These are phyloP conservation scores for Calameuta filiformis DNA, from an alignment of 2,888 invertebrate species.

Conservation along the genomic window DNA sequence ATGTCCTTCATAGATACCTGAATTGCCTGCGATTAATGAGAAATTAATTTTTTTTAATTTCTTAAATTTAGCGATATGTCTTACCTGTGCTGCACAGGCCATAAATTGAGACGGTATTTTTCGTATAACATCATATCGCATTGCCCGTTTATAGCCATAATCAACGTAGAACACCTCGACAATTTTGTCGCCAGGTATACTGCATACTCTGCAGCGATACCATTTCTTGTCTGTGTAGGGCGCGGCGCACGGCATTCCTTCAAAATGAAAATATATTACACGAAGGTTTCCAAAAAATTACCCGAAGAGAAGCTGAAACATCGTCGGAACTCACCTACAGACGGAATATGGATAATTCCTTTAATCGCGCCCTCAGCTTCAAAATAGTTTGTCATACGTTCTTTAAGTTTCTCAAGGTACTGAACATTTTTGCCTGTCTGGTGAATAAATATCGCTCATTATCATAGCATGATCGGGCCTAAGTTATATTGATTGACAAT, in stretches of 20 bases:
- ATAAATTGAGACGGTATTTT: conserved; percentile 68
- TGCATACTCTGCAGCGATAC: conserved; percentile 72
- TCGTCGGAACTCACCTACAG: conserved; percentile 65
- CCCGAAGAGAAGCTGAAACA: neutral
- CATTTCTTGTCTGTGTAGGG: conserved; percentile 52
- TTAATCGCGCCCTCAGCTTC: conserved; percentile 31
- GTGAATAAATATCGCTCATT: conserved; percentile 1
- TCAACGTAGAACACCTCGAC: conserved; percentile 75
- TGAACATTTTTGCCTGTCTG: conserved; percentile 57
- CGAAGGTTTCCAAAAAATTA: neutral
- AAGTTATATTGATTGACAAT: neutral
- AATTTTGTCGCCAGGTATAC: conserved; percentile 68
- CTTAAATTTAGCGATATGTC: neutral
- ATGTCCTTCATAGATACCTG: conserved; percentile 43
- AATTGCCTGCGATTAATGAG: conserved; percentile 54
- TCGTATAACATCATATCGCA: conserved; percentile 69
- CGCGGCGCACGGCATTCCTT: conserved; percentile 71
- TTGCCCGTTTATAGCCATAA: conserved; percentile 68
- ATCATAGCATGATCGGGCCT: neutral
- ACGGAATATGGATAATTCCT: conserved; percentile 66
- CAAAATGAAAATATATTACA: conserved; percentile 45
- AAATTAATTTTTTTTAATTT: conserved; percentile 61
- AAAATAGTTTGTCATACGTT: conserved; percentile 67
- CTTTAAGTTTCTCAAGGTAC: conserved; percentile 65
- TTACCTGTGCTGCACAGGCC: conserved; percentile 68